These are phyloP conservation scores for Dendrolimus houi DNA, from an alignment of 2,888 invertebrate species.

Conservation along the genomic window DNA sequence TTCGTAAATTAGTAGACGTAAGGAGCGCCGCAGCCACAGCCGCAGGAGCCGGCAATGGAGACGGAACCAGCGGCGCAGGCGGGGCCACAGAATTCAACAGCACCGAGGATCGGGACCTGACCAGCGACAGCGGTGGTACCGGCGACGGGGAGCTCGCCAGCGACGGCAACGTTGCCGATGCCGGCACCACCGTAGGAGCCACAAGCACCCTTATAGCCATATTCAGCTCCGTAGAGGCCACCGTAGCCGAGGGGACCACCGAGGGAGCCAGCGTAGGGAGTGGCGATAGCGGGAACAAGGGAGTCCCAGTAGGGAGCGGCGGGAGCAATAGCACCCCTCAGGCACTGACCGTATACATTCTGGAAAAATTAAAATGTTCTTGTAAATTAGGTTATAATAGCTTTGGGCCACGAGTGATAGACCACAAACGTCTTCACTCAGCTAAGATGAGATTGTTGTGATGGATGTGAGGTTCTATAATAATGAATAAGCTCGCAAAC, in stretches of 20 bases:
- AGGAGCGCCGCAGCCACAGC: slow-evolving; percentile 20
- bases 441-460: no score
- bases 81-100: slow-evolving; percentile 32
- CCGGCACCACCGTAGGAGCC: neutral
- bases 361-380: neutral
- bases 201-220: neutral
- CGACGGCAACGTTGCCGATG: slow-evolving; percentile 12
- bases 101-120: slow-evolving; percentile 33
- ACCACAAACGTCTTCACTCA: no score
- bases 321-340: neutral
- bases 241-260: neutral
- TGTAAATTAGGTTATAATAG: no score
- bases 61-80: slow-evolving; percentile 36
- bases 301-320: slow-evolving; percentile 1
- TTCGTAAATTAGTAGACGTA: neutral
- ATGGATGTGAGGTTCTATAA: no score
- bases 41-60: slow-evolving; percentile 33
- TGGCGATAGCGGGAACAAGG: neutral
- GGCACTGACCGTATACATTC: neutral
- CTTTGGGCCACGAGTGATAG: no score
- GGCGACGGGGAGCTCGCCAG: slow-evolving; percentile 22
- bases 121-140: slow-evolving; percentile 23
- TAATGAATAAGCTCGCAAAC: no score
- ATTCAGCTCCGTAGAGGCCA: neutral
- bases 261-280: neutral